A percentile compares a stretch with the other conserved stretches of the same genome.
These are phyloP conservation scores for Lutraria rhynchaena DNA, from an alignment of 1,140 invertebrate genomes.

Conservation along the genomic window DNA sequence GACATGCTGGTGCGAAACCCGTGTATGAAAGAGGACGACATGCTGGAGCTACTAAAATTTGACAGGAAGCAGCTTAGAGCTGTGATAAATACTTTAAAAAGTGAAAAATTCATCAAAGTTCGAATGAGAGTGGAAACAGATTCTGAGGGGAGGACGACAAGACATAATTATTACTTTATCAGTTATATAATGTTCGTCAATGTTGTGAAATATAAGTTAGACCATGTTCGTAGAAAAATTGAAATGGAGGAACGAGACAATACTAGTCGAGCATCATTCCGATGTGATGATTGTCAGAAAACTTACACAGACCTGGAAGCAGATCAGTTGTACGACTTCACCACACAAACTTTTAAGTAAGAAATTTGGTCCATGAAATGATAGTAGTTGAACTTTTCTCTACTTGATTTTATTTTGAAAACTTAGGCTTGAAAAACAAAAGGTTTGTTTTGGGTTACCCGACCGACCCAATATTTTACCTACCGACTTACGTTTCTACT, in stretches of 20 bases:
- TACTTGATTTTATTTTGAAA: too few relatives aligned
- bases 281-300: slow-evolving; percentile 94
- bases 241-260: slow-evolving; percentile 97
- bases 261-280: slow-evolving; percentile 97
- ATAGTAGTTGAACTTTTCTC: too few relatives aligned
- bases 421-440: too few relatives aligned
- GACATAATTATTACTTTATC: slow-evolving; percentile 99
- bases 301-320: slow-evolving; percentile 90
- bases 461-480: too few relatives aligned
- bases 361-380: too few relatives aligned
- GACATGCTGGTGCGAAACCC: slow-evolving; percentile 97
- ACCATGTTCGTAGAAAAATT: slow-evolving; percentile 96
- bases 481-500: too few relatives aligned
- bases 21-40: slow-evolving; percentile 98
- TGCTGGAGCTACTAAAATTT: slow-evolving; percentile 96
- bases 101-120: slow-evolving; percentile 97
- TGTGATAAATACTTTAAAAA: slow-evolving; percentile 92
- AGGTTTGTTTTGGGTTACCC: too few relatives aligned
- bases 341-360: slow-evolving; percentile 89
- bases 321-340: slow-evolving; percentile 94
- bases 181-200: slow-evolving; percentile 99
- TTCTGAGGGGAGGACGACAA: slow-evolving; percentile 96
- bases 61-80: slow-evolving; percentile 96
- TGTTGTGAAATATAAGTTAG: slow-evolving; percentile 96
- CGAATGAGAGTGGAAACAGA: slow-evolving; percentile 96